Percentiles rank a stretch among this genome's conserved stretches.
These are phyloP conservation scores for Noctua comes DNA, from an alignment of 2,888 invertebrate genomes.

Conservation along the genomic window DNA sequence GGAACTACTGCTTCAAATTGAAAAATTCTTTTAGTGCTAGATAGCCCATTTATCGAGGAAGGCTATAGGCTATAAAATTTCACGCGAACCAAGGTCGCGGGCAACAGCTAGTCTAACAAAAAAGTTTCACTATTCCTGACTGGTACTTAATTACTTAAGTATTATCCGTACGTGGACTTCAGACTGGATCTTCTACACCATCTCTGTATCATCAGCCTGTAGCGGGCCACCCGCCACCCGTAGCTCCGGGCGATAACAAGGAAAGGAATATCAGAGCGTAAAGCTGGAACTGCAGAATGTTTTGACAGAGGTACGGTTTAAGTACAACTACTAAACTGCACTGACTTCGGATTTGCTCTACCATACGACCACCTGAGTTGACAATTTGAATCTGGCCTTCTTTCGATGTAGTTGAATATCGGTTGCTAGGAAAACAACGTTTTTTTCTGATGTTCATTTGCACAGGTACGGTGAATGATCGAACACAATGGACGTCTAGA, in stretches of 20 bases:
- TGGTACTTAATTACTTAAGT: not conserved
- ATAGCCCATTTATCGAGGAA: too few species aligned
- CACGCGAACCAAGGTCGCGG: too few species aligned
- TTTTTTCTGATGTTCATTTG: not conserved
- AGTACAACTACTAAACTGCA: constrained; percentile 48
- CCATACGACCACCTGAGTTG: constrained; percentile 31
- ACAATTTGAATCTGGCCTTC: constrained; percentile 29
- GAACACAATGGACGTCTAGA: not conserved
- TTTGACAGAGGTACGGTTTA: constrained; percentile 54
- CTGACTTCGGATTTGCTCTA: constrained; percentile 26
- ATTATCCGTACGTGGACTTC: not conserved
- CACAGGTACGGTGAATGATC: not conserved
- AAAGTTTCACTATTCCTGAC: not conserved
- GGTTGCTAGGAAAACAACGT: not conserved
- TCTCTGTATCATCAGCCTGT: not conserved
- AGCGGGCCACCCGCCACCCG: constrained; percentile 48
- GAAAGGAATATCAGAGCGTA: constrained; percentile 65
- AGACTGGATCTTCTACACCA: constrained; percentile 25
- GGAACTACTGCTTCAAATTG: too few species aligned
- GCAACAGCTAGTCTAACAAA: not conserved
- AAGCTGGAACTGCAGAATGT: constrained; percentile 66
- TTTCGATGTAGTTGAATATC: constrained; percentile 11
- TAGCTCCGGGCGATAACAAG: constrained; percentile 71
- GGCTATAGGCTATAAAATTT: too few species aligned
- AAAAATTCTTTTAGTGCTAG: too few species aligned